Evolutionary conservation across 2,113 vertebrate species (phyloP).

Genomic region (Collichthys lucidus): DNA sequence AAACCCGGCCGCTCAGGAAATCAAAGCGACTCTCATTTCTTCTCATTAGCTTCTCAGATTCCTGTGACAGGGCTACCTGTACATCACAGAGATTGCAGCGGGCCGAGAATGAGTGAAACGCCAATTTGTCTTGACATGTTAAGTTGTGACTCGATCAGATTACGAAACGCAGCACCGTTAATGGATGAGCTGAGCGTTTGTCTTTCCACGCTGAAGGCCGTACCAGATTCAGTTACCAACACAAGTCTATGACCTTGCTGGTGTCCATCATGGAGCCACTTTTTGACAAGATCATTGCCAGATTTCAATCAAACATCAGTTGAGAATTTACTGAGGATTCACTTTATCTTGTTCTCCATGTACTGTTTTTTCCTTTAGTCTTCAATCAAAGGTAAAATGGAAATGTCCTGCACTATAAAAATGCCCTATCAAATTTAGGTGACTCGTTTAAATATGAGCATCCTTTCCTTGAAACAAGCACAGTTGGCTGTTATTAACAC

Average conservation of each 20-base stretch:
- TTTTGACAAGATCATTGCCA: slow-evolving; percentile 50
- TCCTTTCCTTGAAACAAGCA: neutral
- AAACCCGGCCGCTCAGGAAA: slow-evolving; percentile 11
- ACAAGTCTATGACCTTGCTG: slow-evolving; percentile 64
- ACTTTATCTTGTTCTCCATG: neutral
- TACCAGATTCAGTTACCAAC: slow-evolving; percentile 60
- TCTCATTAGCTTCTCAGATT: slow-evolving; percentile 63
- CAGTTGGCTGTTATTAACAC: neutral
- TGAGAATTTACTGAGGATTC: slow-evolving; percentile 16
- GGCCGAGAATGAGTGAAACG: slow-evolving; percentile 41
- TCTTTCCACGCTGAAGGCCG: slow-evolving; percentile 35
- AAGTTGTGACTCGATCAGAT: slow-evolving; percentile 73
- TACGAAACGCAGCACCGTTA: slow-evolving; percentile 61
- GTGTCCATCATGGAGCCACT: slow-evolving; percentile 44
- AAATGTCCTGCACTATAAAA: neutral
- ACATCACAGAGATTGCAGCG: slow-evolving; percentile 23
- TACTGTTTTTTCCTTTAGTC: neutral
- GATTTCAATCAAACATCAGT: slow-evolving; percentile 50
- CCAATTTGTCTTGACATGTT: slow-evolving; percentile 75
- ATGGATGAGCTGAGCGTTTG: slow-evolving; percentile 60
- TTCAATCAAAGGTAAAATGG: neutral
- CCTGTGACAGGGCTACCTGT: slow-evolving; percentile 48
- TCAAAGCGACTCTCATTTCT: slow-evolving; percentile 36
- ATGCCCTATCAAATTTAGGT: neutral
- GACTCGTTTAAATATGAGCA: neutral